Percentiles rank a stretch among this genome's conserved stretches.
These are phyloP conservation scores for Leptopilina clavipes DNA, from an alignment of 1,140 invertebrate genomes.

Conservation along the genomic window DNA sequence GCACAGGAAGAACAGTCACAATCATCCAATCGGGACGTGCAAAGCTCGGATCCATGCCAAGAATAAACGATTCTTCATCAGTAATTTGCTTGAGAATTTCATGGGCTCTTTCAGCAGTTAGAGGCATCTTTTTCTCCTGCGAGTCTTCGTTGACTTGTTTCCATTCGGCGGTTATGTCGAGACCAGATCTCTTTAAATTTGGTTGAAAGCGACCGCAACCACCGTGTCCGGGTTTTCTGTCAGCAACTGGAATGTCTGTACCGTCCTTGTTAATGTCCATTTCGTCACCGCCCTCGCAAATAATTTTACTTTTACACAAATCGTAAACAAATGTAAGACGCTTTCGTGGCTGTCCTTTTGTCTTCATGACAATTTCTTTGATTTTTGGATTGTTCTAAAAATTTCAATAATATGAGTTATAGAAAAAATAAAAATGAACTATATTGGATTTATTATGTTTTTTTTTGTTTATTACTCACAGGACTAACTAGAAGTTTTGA, in stretches of 20 bases:
- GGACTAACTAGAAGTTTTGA: constrained; percentile 96
- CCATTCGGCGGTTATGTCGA: constrained; percentile 97
- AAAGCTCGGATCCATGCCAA: constrained; percentile 97
- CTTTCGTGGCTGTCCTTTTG: constrained; percentile 97
- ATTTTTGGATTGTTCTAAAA: constrained; percentile 93
- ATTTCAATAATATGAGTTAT: constrained; percentile 55
- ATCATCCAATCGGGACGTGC: constrained; percentile 99
- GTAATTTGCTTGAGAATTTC: constrained; percentile 98
- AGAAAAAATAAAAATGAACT: no score
- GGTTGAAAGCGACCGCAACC: constrained; percentile 99
- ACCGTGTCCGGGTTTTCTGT: constrained; percentile 89
- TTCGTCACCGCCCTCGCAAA: constrained; percentile 99
- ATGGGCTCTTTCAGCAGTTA: constrained; percentile 96
- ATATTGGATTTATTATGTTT: not conserved
- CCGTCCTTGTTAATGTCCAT: constrained; percentile 92
- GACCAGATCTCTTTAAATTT: constrained; percentile 88
- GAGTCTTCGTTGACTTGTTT: constrained; percentile 99
- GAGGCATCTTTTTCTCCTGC: constrained; percentile 94
- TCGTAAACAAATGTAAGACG: constrained; percentile 97
- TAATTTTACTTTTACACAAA: constrained; percentile 97
- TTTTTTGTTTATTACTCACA: constrained; percentile 77
- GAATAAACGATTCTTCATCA: constrained; percentile 96
- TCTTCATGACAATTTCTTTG: constrained; percentile 97
- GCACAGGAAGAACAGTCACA: constrained; percentile 96
- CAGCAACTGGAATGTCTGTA: constrained; percentile 73